Conservation (phyloP, 1,140 invertebrate genomes). For the Neodiprion fabricii region DNA sequence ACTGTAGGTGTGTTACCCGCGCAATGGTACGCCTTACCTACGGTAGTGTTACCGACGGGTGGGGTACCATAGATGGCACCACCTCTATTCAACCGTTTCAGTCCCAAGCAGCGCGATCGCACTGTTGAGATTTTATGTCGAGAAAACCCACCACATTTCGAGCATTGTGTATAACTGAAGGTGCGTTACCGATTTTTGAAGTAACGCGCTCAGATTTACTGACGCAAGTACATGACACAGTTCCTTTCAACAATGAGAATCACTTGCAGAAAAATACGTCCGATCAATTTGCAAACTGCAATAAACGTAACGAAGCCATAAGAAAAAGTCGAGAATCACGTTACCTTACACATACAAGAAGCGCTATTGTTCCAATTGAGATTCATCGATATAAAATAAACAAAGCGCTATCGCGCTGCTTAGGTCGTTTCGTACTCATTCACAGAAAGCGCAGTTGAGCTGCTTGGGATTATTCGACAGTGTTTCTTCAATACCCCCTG, state of each 20-base stretch:
- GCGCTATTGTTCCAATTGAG: not conserved
- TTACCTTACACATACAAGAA: slow-evolving; percentile 1
- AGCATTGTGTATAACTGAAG: slow-evolving; percentile 19
- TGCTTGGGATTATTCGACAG: too few relatives aligned
- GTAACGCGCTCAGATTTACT: slow-evolving; percentile 23
- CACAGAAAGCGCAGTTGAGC: not conserved
- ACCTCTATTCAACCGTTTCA: slow-evolving; percentile 6
- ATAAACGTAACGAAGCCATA: not conserved
- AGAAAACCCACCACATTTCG: slow-evolving; percentile 19
- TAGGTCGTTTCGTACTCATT: not conserved
- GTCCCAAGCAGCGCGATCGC: slow-evolving; percentile 2
- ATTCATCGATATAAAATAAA: slow-evolving; percentile 2
- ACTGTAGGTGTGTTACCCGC: too few relatives aligned
- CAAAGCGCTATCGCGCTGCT: not conserved
- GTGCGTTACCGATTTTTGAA: slow-evolving; percentile 23
- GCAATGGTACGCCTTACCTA: too few relatives aligned
- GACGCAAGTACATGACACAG: slow-evolving; percentile 3
- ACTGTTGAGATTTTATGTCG: slow-evolving; percentile 21
- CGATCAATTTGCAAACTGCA: slow-evolving; percentile 4
- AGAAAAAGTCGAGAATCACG: slow-evolving; percentile 1
- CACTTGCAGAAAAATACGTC: not conserved
- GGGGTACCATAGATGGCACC: too few relatives aligned
- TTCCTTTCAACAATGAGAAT: too few relatives aligned
- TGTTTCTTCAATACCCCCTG: too few relatives aligned
- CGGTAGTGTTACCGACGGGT: too few relatives aligned